Conservation (phyloP, 2,888 invertebrate genomes). For the Caenorhabditis virilis region DNA sequence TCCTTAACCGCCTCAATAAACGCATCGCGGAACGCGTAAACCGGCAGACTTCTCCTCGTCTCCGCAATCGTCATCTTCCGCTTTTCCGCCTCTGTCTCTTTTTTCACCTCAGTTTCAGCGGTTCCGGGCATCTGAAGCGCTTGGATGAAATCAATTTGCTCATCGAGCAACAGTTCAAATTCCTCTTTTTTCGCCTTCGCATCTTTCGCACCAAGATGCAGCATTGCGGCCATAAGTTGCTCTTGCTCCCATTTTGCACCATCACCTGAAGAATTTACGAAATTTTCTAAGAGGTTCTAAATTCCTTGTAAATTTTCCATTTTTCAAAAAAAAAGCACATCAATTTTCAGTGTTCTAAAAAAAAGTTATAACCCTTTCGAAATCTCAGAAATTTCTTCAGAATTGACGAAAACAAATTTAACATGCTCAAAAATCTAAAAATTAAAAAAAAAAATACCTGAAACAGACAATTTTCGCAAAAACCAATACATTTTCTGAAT, state of each 20-base stretch:
- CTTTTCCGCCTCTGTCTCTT: constrained; percentile 58
- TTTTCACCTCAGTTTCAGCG: constrained; percentile 48
- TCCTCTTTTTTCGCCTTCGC: constrained; percentile 68
- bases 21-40: constrained; percentile 87
- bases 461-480: no score
- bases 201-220: constrained; percentile 48
- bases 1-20: constrained; percentile 87
- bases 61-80: constrained; percentile 79
- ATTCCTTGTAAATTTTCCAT: no score
- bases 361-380: no score
- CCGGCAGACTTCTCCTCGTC: constrained; percentile 88
- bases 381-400: no score
- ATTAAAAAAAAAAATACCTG: no score
- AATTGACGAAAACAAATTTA: no score
- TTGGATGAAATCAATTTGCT: constrained; percentile 96
- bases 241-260: constrained; percentile 51
- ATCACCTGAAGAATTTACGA: constrained; percentile 39
- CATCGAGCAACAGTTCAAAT: constrained; percentile 87
- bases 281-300: no score
- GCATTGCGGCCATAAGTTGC: constrained; percentile 39
- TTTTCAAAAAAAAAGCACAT: no score
- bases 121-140: constrained; percentile 72
- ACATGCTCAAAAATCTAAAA: no score
- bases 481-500: no score
- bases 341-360: no score